phyloP scores from a whole-genome alignment of 2,797 vertebrate genomes.

The Euphonia xanthogaster region DNA sequence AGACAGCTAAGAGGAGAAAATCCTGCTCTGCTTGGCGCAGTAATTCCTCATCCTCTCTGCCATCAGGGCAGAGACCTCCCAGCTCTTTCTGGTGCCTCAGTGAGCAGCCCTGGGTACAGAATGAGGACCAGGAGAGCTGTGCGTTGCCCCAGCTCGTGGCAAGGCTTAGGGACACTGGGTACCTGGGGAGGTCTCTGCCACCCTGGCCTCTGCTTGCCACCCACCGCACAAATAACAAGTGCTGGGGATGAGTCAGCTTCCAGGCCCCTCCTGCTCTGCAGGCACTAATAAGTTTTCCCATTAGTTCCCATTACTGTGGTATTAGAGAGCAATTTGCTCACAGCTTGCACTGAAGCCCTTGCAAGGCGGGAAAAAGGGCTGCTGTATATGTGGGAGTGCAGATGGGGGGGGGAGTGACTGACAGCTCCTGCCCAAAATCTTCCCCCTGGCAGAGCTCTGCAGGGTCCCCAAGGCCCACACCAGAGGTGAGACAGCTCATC shows the following conservation, averaged over 20 bases:
- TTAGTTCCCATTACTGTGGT: not conserved
- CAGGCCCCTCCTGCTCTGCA: slow-evolving; percentile 20
- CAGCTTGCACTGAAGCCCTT: not conserved
- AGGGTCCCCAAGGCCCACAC: accelerated
- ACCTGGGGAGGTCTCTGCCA: not conserved
- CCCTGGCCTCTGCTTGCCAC: not conserved
- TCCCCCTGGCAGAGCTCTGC: not conserved
- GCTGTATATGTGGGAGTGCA: accelerated
- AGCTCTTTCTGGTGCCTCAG: not conserved
- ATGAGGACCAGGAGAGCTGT: not conserved
- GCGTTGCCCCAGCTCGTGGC: accelerated
- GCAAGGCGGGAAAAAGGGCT: not conserved
- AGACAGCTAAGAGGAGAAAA: slow-evolving; percentile 11
- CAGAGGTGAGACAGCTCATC: not conserved
- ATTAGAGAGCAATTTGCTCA: slow-evolving; percentile 20
- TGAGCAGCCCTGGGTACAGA: not conserved
- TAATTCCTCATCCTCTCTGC: not conserved
- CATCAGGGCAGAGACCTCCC: not conserved
- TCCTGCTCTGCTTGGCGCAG: not conserved
- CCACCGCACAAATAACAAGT: slow-evolving; percentile 2
- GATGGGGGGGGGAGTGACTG: accelerated
- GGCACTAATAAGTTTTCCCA: not conserved
- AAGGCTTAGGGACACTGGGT: not conserved
- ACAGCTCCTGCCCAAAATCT: not conserved
- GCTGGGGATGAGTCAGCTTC: slow-evolving; percentile 20